A percentile compares a stretch with the other conserved stretches of the same genome.
These are phyloP conservation scores for Catocala fraxini DNA, from an alignment of 2,888 invertebrate species.

Conservation along the genomic window DNA sequence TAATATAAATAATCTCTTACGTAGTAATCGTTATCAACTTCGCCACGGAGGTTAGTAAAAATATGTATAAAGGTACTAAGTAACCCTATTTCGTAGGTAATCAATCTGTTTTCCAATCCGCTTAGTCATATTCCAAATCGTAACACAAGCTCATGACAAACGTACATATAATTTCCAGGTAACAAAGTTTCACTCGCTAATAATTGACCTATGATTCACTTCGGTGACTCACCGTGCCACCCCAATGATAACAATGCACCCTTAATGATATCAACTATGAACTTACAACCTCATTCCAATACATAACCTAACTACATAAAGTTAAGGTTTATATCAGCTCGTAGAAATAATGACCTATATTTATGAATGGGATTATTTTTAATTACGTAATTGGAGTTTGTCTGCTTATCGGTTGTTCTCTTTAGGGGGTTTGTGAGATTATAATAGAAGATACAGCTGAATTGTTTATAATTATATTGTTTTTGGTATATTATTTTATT, in stretches of 20 bases:
- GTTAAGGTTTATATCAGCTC: conserved; percentile 10
- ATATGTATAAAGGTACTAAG: too few species aligned
- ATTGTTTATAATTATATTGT: too few species aligned
- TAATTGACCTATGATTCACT: conserved; percentile 43
- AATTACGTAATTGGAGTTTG: conserved; percentile 23
- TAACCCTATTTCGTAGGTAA: too few species aligned
- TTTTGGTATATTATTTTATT: too few species aligned
- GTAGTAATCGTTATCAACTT: too few species aligned
- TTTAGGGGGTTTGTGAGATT: neutral
- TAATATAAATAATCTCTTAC: too few species aligned
- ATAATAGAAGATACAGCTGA: too few species aligned
- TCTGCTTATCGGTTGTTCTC: conserved; percentile 9
- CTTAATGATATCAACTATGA: conserved; percentile 24
- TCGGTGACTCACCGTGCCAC: conserved; percentile 47
- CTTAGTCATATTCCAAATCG: too few species aligned
- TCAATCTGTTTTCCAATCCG: too few species aligned
- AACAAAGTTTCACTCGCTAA: conserved; percentile 22
- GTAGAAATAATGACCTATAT: conserved; percentile 36
- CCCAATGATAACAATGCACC: conserved; percentile 41
- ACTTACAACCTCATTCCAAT: conserved; percentile 5
- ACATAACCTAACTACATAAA: conserved; percentile 1
- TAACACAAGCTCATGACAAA: conserved; percentile 8
- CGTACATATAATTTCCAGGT: conserved; percentile 11
- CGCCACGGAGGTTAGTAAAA: too few species aligned
- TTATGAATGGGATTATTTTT: conserved; percentile 12